Base-by-base conservation (phyloP, 2,113 vertebrate genomes). In the Phycodurus eques region DNA sequence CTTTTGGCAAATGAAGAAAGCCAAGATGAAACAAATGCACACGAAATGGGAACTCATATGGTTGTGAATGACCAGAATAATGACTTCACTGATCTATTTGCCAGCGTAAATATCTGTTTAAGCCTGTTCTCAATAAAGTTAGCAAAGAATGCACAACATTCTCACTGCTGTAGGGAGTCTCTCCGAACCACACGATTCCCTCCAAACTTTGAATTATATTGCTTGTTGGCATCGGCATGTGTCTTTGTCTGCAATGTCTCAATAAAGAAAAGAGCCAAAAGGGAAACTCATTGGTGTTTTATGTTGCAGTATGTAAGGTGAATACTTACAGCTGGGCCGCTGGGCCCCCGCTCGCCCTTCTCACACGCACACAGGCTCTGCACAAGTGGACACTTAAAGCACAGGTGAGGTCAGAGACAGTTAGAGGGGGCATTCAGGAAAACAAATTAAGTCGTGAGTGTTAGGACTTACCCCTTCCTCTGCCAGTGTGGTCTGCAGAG, bases 291-390 rank as follows among this genome's bases (percentile, higher is more conserved):
- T 3, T 54, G 20, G 9, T n/a, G 53, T 39, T 71, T 33, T 68
- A 31, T 75, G 11, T 1, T 8, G 46, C 39, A 22, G 14, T 51
- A 31, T 13, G 11, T 17, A 4, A 22, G 43, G 67, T 8, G 33
- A 56, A 65, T 74, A 95, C 95, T 97, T 86, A 97, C 96, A 75
- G 93, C 54, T 44, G 94, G 84, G 44, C 95, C 95, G 3, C 83
- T 70, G 74, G 91, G 83, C 74, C 95, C 96, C 80, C 86, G 91
- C 83, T 96, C 95, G 2, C 95, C 95, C 79, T 95, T 97, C 53
- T 95, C 94, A 85, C 95, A 97, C 0, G 80, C 81, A 86, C 95
- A 97, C 35, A 35, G 27, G 70, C 77, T 89, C 33, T 80, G 77
- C 68, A 81, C 82, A 75, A 91, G 77, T 0, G 93, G 89, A 85